Base-by-base conservation (phyloP, 2,888 invertebrate genomes). In the Melipona beecheii region DNA sequence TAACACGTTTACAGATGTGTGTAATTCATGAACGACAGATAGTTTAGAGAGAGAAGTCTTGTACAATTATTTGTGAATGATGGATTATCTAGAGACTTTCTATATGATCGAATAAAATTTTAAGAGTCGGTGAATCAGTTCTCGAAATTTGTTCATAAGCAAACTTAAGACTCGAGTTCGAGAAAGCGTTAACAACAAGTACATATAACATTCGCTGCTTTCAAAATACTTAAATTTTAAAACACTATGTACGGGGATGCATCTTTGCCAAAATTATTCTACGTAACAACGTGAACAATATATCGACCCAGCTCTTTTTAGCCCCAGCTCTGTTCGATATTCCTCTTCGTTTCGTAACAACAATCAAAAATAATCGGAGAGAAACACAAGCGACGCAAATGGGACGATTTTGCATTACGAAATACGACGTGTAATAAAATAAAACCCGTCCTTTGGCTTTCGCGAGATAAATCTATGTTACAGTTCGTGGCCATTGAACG, bases 271-370 rank as follows among this genome's bases (percentile, higher is more conserved):
- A 43, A 43, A 43, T 43, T 43, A 9, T 43, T 0, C 36, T 0
- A 9, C 9, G 36, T 9, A 31, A 31, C 3, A 31, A 31, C 31
- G 31, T 31, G 3, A 3, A 31, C 3, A 31, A 31, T 31, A 31
- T 31, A 31, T 3, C 0, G 31, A 31, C 3, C 31, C 31, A 31
- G 31, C 31, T 31, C 31, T 3, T 31, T 31, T 31, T 31, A 31
- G 31, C 31, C 3, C 31, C 31, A 27, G 27, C 27, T 27, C 50
- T 65, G 64, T 70, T 58, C 31, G 50, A 58, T 66, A 31, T 31
- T 60, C 68, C 60, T 43, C 69, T 74, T 75, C 60, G 69, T 79
- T 80, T 80, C 82, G 74, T 49, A 70, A 80, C 80, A 70, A 31
- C 4, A 70, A 75, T 74, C 27, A 75, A 65, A 74, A 80, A 49